Base-by-base conservation (phyloP, 2,113 vertebrate species). In the Psittacula cyanocephala region DNA sequence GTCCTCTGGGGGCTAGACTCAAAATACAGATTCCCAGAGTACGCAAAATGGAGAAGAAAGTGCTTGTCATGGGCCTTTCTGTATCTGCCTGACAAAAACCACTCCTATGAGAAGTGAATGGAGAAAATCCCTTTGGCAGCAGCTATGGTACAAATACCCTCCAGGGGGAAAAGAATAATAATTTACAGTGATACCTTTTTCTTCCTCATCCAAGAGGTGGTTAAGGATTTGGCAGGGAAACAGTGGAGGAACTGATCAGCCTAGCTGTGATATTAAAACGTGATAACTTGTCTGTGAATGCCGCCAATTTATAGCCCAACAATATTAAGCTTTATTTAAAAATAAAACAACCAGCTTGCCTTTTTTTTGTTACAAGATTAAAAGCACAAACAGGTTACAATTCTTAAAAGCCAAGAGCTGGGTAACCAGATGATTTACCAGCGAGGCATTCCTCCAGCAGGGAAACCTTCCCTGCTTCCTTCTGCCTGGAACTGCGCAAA, bases 191-290 rank as follows among this genome's bases (percentile, higher is more conserved):
- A 75, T 49, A 64, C 37, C 44, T 89, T 88, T 88, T 82, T 90
- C 64, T 89, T 91, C 47, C 28, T 89, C 35, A 71, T 91, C 63
- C 81, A 94, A 87, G 85, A 65, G 74, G 46, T 14, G 29, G 81
- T 83, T 89, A 88, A 86, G 81, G 29, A 63, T 93, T 94, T 93
- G 88, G 88, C 81, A 91, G 76, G 69, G 77, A 80, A 95, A 86
- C 72, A 86, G 50, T 60, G 39, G 60, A 86, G 28, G 37, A 92
- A 78, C 72, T 84, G 71, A 91, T 88, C 80, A 59, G 24, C 11
- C 59, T 88, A 69, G 47, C 64, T 81, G 13, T 77, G 64, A 43
- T 88, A 93, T 83, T 82, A 85, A 85, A 88, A 18, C 41, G 10
- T 85, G 63, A n/a, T 85, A 88, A 85, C 62, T 91, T 86, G 68